Percentiles rank a stretch among this genome's conserved stretches.
Evolutionary conservation across 1,140 invertebrate genomes (phyloP).

Genomic region (Cepaea nemoralis): DNA sequence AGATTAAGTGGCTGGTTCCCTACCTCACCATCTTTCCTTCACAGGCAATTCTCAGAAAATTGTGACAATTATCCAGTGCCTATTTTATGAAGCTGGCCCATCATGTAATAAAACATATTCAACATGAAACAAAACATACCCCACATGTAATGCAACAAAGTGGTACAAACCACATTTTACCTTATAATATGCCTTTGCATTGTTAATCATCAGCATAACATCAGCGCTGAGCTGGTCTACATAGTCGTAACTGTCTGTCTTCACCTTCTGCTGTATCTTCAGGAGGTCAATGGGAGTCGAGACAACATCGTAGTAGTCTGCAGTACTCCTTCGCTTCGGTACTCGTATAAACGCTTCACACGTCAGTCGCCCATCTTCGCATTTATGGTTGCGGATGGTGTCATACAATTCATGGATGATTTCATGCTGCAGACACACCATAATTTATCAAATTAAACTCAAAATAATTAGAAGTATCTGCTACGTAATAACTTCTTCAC

Average conservation of each 20-base stretch:
- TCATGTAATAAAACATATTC: no score
- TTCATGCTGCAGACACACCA: constrained; percentile 78
- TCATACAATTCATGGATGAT: constrained; percentile 94
- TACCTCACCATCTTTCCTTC: no score
- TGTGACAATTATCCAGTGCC: no score
- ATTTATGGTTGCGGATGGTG: constrained; percentile 89
- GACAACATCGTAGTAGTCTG: constrained; percentile 78
- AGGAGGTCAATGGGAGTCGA: constrained; percentile 92
- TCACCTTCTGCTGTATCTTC: constrained; percentile 94
- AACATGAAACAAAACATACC: no score
- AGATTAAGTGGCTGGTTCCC: no score
- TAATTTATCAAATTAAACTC: no score
- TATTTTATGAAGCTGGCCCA: no score
- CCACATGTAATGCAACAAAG: no score
- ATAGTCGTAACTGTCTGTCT: constrained; percentile 90
- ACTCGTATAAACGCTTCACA: constrained; percentile 95
- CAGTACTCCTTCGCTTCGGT: constrained; percentile 81
- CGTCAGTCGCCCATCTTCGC: constrained; percentile 88
- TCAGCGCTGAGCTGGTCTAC: constrained; percentile 91
- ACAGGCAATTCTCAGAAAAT: no score
- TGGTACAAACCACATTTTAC: constrained; percentile 68
- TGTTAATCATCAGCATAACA: constrained; percentile 90
- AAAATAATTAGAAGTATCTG: no score
- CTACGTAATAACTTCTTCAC: no score
- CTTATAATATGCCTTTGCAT: constrained; percentile 96